Evolutionary conservation across 2,888 invertebrate species (phyloP), one percentile per base, ranked within the genome.

Genomic region (Seira sanloemensis): DNA sequence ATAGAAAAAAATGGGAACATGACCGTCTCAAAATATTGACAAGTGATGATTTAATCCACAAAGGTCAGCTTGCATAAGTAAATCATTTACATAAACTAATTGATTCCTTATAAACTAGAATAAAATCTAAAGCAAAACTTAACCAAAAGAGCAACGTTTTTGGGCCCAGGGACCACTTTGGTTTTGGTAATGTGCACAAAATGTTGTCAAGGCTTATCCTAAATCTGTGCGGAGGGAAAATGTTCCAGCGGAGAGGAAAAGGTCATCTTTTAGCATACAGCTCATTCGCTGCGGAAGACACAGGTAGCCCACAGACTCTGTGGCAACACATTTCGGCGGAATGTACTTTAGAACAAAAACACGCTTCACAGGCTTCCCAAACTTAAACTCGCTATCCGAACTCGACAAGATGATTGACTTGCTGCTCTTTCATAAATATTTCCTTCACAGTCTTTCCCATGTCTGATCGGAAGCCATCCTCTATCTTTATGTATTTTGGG

Each of bases 191-290:
- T n/a, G n/a, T n/a, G n/a, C n/a, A n/a, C n/a, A n/a, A n/a, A n/a
- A n/a, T n/a, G n/a, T n/a, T n/a, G n/a, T n/a, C n/a, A n/a, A n/a
- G n/a, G n/a, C 58, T 58, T n/a, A 83, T 19, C 62, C 75, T 18
- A 85, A 58, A 72, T 89, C 87, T 4, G 88, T 88, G 69, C 83
- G 76, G 0, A 84, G 67, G 12, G 95, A 94, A 90, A 96, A 96
- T n/a, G 95, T 95, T 2, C 96, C 96, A 78, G 94, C 94, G 68
- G 96, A 91, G 86, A 95, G 92, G 90, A 95, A 94, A 86, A 94
- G 94, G 72, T 95, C 94, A 58, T 93, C 93, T 82, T 93, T 93
- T 16, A 96, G 91, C 86, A 95, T 93, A 16, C 94, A 95, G 87
- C 95, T 94, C 91, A 95, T 92, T 88, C 94, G 92, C 90, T 95